phyloP scores from a whole-genome alignment of 2,888 invertebrate species.

The Teleogryllus oceanicus region DNA sequence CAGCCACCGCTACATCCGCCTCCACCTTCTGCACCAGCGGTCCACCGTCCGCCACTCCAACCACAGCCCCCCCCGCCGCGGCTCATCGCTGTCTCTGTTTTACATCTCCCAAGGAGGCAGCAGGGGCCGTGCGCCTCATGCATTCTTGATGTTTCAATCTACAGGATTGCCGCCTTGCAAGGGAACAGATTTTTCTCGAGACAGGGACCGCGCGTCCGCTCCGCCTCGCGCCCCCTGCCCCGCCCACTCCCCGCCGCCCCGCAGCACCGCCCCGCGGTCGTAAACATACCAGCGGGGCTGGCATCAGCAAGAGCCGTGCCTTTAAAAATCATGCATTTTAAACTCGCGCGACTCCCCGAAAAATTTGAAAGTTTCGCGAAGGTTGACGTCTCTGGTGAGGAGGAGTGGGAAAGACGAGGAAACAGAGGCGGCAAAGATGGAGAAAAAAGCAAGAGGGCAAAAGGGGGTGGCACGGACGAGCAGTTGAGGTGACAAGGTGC shows the following conservation, averaged over 20 bases:
- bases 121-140: constrained; percentile 25
- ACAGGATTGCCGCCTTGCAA: constrained; percentile 33
- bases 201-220: not conserved
- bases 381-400: not conserved
- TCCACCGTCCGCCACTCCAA: not conserved
- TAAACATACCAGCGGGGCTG: not conserved
- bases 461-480: too few species aligned
- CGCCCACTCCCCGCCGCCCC: not conserved
- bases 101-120: not conserved
- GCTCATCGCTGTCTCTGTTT: constrained; percentile 18
- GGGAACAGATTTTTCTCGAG: constrained; percentile 30
- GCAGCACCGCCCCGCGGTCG: not conserved
- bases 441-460: too few species aligned
- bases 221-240: not conserved
- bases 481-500: too few species aligned
- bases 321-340: constrained; percentile 12
- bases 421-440: too few species aligned
- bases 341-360: not conserved
- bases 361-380: not conserved
- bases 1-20: not conserved
- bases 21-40: not conserved
- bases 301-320: constrained; percentile 18
- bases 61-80: not conserved
- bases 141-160: constrained; percentile 37
- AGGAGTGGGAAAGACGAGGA: too few species aligned